phyloP scores from a whole-genome alignment of 30 jellyfish, hydroid and myxozoan genomes.

The Turritopsis dohrnii region DNA sequence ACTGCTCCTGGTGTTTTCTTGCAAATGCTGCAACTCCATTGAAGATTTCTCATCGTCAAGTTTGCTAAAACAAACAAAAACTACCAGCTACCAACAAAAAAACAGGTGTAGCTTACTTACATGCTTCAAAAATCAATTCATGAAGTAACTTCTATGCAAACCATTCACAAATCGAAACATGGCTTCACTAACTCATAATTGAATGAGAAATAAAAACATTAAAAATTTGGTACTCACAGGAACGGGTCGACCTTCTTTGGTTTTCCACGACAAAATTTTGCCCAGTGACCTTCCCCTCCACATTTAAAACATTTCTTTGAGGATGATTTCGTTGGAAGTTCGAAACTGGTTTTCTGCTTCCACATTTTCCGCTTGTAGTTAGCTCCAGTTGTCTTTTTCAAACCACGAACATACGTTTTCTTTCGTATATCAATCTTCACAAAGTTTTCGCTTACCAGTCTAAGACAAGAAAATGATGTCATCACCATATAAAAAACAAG shows the following conservation, averaged over 20 bases:
- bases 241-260: constrained; percentile 39
- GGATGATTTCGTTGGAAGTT: constrained; percentile 24
- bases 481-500: too few species aligned
- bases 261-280: constrained; percentile 72
- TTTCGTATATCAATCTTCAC: constrained; percentile 72
- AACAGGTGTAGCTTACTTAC: neutral
- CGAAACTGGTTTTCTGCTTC: constrained; percentile 73
- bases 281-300: constrained; percentile 92
- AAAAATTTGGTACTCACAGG: neutral
- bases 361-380: constrained; percentile 67
- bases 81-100: neutral
- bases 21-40: constrained; percentile 16
- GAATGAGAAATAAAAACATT: neutral
- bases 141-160: neutral
- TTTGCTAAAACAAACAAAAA: neutral
- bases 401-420: constrained; percentile 70
- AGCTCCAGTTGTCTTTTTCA: constrained; percentile 58
- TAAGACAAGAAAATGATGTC: constrained; percentile 4
- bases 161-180: too few species aligned
- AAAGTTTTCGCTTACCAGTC: constrained; percentile 88
- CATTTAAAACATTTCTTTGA: constrained; percentile 63
- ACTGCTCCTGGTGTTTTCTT: constrained; percentile 6
- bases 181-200: neutral
- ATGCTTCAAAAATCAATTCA: too few species aligned
- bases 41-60: constrained; percentile 33